Percentiles rank a stretch among this genome's conserved stretches.
Conservation (phyloP, 2,888 invertebrate species). For the Acanthococcus lagerstroemiae region DNA sequence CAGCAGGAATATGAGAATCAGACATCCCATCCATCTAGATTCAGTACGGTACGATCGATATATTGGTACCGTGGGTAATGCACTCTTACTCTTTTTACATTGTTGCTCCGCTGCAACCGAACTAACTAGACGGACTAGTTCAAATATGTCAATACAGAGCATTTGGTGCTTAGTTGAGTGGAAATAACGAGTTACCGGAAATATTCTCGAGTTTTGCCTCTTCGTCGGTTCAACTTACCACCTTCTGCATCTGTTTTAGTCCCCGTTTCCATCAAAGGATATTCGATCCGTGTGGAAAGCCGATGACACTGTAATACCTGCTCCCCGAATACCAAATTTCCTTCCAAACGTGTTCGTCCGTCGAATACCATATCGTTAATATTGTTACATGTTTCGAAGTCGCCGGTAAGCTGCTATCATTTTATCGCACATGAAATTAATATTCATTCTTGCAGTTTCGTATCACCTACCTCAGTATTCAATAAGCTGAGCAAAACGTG, state of each 20-base stretch:
- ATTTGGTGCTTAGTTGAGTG: conserved; percentile 30
- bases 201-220: conserved; percentile 21
- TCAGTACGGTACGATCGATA: too few relatives aligned
- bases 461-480: too few relatives aligned
- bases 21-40: too few relatives aligned
- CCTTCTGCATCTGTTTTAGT: conserved; percentile 15
- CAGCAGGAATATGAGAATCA: too few relatives aligned
- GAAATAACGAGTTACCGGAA: conserved; percentile 25
- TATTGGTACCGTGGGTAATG: too few relatives aligned
- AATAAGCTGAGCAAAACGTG: too few relatives aligned
- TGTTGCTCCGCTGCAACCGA: conserved; percentile 17
- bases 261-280: conserved; percentile 12
- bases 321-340: conserved; percentile 23
- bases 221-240: conserved; percentile 22
- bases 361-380: too few relatives aligned
- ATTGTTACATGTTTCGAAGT: too few relatives aligned
- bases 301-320: conserved; percentile 22
- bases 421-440: too few relatives aligned
- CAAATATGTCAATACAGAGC: conserved; percentile 22
- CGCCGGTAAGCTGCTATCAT: too few relatives aligned
- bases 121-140: conserved; percentile 23
- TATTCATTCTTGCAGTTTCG: too few relatives aligned
- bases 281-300: conserved; percentile 28
- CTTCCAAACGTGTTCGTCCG: conserved; percentile 1
- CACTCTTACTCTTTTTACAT: too few relatives aligned